These are phyloP conservation scores for Sardina pilchardus DNA, from an alignment of 2,113 vertebrate species.

Conservation along the genomic window DNA sequence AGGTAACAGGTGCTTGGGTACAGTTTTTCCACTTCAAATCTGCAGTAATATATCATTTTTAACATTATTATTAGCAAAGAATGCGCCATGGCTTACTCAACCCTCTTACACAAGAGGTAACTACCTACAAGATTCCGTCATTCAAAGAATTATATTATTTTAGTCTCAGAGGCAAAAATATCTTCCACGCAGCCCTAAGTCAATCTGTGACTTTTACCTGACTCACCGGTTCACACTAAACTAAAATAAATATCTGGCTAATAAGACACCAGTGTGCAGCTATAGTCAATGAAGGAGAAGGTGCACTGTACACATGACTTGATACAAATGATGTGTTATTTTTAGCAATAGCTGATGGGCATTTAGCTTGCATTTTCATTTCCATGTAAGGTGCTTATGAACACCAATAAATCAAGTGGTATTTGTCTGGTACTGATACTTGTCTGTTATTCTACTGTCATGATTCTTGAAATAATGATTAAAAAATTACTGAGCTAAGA, in stretches of 20 bases:
- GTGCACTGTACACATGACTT: neutral
- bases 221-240: no score
- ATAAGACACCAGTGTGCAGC: neutral
- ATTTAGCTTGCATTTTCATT: neutral
- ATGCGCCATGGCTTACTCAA: neutral
- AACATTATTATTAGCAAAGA: neutral
- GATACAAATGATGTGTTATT: neutral
- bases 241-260: no score
- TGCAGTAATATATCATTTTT: neutral
- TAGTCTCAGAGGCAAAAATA: neutral
- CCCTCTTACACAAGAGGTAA: neutral
- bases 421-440: neutral
- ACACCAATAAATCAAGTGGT: neutral
- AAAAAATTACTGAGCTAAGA: neutral
- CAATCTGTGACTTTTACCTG: no score
- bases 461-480: neutral
- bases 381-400: neutral
- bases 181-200: neutral
- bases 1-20: neutral
- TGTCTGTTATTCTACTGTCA: neutral
- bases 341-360: neutral
- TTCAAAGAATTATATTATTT: neutral
- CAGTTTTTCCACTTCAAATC: neutral
- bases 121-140: neutral
- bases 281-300: neutral